These are phyloP conservation scores for Grammomys surdaster DNA, from an alignment of 2,113 vertebrate species.

Conservation along the genomic window DNA sequence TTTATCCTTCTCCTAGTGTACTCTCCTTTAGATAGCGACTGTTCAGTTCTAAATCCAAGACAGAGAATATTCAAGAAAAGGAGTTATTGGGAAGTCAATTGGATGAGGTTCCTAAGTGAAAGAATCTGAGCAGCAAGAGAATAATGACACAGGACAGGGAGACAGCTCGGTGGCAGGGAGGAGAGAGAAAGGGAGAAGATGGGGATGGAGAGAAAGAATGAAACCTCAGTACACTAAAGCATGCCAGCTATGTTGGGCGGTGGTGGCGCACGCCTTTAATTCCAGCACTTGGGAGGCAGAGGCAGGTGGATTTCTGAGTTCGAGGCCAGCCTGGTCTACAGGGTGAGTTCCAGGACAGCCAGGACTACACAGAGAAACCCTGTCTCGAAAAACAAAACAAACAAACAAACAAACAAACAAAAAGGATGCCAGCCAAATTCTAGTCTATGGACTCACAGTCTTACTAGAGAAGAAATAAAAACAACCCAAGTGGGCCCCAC, in stretches of 20 bases:
- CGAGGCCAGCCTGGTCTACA: too few species aligned
- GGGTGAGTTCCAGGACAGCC: too few species aligned
- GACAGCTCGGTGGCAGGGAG: neutral
- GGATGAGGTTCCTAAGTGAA: neutral
- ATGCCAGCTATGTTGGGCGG: neutral
- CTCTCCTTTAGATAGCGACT: neutral
- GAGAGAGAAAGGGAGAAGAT: neutral
- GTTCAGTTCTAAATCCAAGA: neutral
- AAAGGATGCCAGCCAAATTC: neutral
- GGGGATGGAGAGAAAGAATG: neutral
- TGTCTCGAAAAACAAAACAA: too few species aligned
- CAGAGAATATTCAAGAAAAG: neutral
- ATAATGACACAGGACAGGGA: neutral
- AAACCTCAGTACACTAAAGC: neutral
- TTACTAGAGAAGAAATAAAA: constrained; percentile 34
- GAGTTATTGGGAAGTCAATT: neutral
- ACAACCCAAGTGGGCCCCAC: neutral
- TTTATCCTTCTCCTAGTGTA: neutral
- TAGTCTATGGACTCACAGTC: neutral
- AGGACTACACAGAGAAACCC: too few species aligned
- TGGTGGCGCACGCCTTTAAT: too few species aligned
- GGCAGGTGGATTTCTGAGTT: too few species aligned
- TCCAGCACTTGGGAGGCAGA: too few species aligned
- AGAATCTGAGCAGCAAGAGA: constrained; percentile 27
- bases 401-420: too few species aligned